Evolutionary conservation across 2,888 invertebrate genomes (phyloP), one percentile per base, ranked within the genome.

Genomic region (Cataglyphis cursor): DNA sequence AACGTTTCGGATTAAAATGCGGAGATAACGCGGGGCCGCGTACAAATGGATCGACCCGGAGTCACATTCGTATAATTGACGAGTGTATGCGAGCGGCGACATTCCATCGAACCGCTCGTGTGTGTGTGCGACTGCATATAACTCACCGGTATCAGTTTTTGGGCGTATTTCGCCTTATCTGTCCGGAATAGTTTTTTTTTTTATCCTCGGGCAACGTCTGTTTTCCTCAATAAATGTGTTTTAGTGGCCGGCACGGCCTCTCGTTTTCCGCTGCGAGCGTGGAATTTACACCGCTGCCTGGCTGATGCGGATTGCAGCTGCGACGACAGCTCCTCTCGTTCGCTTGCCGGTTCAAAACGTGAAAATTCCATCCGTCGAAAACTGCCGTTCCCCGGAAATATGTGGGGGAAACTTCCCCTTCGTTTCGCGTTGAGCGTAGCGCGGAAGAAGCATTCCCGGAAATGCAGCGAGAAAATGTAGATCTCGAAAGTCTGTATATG

Each of bases 111-210:
- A 61, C 28, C 21, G 82, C 38, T 51, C 57, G 80, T 65, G 21
- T 48, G 21, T 48, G 21, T n/a, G 18, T 8, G 8, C 18, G 51
- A 51, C 51, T 62, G 28, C 54, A 70, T 72, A 51, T 82, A 85
- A 83, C 31, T 82, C 62, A 75, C 0, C 18, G 80, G 12, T 85
- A 87, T 88, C 88, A 66, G 51, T 76, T 88, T 87, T 86, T 80
- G 82, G 87, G 80, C 84, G 83, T 83, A 82, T 78, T 81, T 72
- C 73, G 75, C 44, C 83, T 85, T 87, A 88, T 87, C 87, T 68
- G 44, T 1, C 28, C 35, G 51, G 59, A 76, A 83, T 61, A 76
- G 59, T 73, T 85, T 61, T 75, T 24, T 24, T 62, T 64, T 74
- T 62, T 54, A 48, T 57, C 24, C 51, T 24, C 21, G 66, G 6